Evolutionary conservation across 2,888 invertebrate species (phyloP).

Genomic region (Drosophila maculinotata): DNA sequence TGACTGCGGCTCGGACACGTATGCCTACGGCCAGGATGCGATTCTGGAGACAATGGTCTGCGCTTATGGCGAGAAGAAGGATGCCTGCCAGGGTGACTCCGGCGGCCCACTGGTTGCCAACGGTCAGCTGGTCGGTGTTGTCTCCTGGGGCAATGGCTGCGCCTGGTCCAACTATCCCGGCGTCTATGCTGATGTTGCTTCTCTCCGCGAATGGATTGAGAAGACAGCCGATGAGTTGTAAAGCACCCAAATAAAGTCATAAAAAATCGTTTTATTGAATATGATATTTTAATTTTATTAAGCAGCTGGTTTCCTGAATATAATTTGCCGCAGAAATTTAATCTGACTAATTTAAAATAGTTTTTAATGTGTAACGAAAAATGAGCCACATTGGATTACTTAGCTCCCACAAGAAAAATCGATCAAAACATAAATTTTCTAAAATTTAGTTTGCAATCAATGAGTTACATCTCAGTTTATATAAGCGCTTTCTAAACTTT

Average conservation of each 20-base stretch:
- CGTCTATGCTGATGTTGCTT: slow-evolving; percentile 80
- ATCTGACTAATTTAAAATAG: no score
- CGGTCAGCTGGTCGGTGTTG: slow-evolving; percentile 79
- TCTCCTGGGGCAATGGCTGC: slow-evolving; percentile 84
- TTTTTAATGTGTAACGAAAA: no score
- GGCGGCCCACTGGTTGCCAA: slow-evolving; percentile 83
- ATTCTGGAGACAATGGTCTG: slow-evolving; percentile 82
- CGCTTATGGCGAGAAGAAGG: slow-evolving; percentile 74
- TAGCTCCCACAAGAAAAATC: no score
- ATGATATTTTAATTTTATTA: neutral
- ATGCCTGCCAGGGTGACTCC: slow-evolving; percentile 84
- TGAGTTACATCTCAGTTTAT: no score
- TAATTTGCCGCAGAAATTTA: no score
- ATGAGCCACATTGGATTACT: no score
- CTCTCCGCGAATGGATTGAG: slow-evolving; percentile 65
- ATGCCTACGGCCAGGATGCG: slow-evolving; percentile 53
- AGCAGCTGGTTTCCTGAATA: neutral
- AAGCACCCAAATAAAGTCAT: slow-evolving; percentile 22
- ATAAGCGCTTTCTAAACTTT: neutral
- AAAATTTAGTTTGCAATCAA: no score
- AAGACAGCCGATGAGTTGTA: slow-evolving; percentile 44
- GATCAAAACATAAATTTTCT: no score
- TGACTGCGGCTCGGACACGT: slow-evolving; percentile 41
- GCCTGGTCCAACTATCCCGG: slow-evolving; percentile 80
- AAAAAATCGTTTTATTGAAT: neutral